Percentiles rank a stretch among this genome's conserved stretches.
phyloP scores from a whole-genome alignment of 2,797 vertebrate species.

The Cyprinella venusta region DNA sequence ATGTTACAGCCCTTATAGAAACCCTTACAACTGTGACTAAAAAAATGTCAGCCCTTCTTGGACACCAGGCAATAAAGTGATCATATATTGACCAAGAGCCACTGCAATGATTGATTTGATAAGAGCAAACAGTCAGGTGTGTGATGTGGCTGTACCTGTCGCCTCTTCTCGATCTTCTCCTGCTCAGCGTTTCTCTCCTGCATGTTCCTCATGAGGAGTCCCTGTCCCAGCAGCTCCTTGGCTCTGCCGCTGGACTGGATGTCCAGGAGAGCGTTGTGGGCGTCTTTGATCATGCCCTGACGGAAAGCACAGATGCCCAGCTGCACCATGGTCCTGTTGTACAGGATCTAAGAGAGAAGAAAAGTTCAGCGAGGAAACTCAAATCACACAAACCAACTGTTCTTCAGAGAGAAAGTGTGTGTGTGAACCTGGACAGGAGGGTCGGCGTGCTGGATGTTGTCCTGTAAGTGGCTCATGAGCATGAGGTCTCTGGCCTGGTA shows the following conservation, averaged over 20 bases:
- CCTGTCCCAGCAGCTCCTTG: slow-evolving; percentile 92
- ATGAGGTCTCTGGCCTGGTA: slow-evolving; percentile 92
- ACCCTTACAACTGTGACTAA: too few species aligned
- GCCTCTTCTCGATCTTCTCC: slow-evolving; percentile 92
- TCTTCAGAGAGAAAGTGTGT: neutral
- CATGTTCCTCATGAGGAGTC: slow-evolving; percentile 91
- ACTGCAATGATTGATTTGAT: neutral
- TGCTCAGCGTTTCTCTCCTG: slow-evolving; percentile 94
- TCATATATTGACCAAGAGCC: neutral
- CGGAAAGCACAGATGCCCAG: slow-evolving; percentile 93
- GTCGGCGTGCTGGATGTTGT: slow-evolving; percentile 94
- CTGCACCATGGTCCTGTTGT: slow-evolving; percentile 95
- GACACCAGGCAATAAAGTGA: too few species aligned
- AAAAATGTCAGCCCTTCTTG: too few species aligned
- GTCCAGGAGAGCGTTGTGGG: slow-evolving; percentile 90
- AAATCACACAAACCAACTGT: neutral
- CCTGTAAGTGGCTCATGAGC: slow-evolving; percentile 96
- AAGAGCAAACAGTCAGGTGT: neutral
- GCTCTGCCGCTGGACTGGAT: slow-evolving; percentile 92
- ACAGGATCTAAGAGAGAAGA: slow-evolving; percentile 81
- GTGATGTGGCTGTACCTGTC: slow-evolving; percentile 73
- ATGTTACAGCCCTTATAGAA: too few species aligned
- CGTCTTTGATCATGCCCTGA: slow-evolving; percentile 92
- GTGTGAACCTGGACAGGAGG: slow-evolving; percentile 87
- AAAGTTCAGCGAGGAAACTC: neutral